Conservation (phyloP, 2,888 invertebrate genomes). For the Tiliacea citrago region DNA sequence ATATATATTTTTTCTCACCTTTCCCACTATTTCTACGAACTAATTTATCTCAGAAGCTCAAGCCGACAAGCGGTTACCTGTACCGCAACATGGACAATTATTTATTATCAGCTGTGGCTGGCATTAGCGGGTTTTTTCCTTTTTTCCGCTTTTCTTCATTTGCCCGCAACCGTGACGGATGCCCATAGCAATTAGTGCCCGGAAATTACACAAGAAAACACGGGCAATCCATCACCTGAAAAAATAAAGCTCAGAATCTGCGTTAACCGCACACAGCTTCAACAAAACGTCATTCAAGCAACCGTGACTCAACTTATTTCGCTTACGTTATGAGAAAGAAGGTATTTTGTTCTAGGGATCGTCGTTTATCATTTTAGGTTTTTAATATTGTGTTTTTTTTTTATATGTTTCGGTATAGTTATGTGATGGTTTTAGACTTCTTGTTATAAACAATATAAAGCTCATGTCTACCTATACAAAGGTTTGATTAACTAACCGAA, state of each 20-base stretch:
- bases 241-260: conserved; percentile 88
- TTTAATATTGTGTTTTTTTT: conserved; percentile 25
- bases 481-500: background rate
- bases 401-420: background rate
- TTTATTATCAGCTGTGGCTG: conserved; percentile 73
- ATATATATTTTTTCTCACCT: background rate
- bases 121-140: conserved; percentile 70
- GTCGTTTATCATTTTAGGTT: conserved; percentile 50
- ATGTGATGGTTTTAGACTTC: background rate
- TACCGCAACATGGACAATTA: conserved; percentile 69
- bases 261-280: conserved; percentile 75
- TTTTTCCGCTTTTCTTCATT: conserved; percentile 79
- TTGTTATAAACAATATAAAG: background rate
- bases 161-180: conserved; percentile 84
- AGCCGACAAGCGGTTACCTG: conserved; percentile 45
- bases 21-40: conserved; percentile 18
- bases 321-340: conserved; percentile 49
- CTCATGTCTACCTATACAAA: background rate
- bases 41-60: conserved; percentile 39
- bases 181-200: conserved; percentile 88
- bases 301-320: conserved; percentile 60
- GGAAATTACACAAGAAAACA: conserved; percentile 90
- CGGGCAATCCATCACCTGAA: conserved; percentile 88
- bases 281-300: conserved; percentile 74
- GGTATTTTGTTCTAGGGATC: conserved; percentile 46